Evolutionary conservation across 2,113 vertebrate species (phyloP).

Genomic region (Sebastes fasciatus): DNA sequence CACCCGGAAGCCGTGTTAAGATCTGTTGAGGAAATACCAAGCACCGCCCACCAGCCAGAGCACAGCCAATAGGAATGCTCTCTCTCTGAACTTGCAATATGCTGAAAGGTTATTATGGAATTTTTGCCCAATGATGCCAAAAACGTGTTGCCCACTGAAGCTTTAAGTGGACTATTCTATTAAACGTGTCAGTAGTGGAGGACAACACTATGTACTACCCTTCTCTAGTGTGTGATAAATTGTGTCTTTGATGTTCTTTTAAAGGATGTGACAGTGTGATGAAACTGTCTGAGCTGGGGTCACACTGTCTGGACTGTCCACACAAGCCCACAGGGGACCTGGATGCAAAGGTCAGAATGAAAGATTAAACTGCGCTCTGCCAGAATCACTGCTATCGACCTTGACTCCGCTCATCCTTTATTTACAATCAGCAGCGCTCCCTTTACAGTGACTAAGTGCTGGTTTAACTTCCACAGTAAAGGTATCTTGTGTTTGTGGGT

Average conservation of each 20-base stretch:
- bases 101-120: too few relatives aligned
- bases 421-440: conserved; percentile 42
- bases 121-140: too few relatives aligned
- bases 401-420: conserved; percentile 66
- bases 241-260: conserved; percentile 9
- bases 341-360: conserved; percentile 79
- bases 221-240: neutral
- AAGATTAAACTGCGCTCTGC: conserved; percentile 44
- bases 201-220: neutral
- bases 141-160: too few relatives aligned
- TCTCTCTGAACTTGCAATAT: too few relatives aligned
- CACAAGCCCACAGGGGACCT: conserved; percentile 70
- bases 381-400: conserved; percentile 55
- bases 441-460: conserved; percentile 27
- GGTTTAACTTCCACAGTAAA: conserved; percentile 22
- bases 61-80: too few relatives aligned
- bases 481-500: neutral
- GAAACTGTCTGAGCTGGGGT: conserved; percentile 74
- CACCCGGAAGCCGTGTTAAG: too few relatives aligned
- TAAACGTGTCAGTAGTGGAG: neutral
- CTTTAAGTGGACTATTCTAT: neutral
- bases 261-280: conserved; percentile 72
- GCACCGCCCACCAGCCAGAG: too few relatives aligned
- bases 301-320: conserved; percentile 70
- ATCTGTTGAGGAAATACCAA: too few relatives aligned